phyloP scores from a whole-genome alignment of 2,888 invertebrate genomes.

The Epistrophe eligans region DNA sequence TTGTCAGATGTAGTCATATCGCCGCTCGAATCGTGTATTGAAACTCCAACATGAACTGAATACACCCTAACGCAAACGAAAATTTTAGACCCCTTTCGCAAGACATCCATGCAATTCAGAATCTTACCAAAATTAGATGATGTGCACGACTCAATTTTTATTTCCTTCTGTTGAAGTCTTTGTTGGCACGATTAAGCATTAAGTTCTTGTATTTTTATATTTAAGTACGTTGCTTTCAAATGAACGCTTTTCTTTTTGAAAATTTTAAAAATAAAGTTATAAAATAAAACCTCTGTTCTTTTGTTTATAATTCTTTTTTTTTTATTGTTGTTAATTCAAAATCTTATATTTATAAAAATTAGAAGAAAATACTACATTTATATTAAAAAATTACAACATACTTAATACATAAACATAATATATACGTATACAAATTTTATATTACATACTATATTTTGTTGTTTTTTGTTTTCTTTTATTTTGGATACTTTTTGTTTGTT shows the following conservation, averaged over 20 bases:
- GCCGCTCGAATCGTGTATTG: too few relatives aligned
- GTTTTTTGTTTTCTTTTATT: slow-evolving; percentile 74
- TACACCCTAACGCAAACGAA: too few relatives aligned
- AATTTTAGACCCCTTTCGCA: not conserved
- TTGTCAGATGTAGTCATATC: too few relatives aligned
- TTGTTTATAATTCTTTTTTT: not conserved
- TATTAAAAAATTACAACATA: slow-evolving; percentile 48
- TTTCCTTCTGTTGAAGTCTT: not conserved
- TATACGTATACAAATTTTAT: slow-evolving; percentile 56
- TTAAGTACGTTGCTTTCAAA: not conserved
- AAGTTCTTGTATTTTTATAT: not conserved
- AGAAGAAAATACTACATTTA: not conserved
- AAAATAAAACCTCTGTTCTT: not conserved
- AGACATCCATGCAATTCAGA: not conserved
- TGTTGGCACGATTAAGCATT: not conserved
- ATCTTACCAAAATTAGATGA: too few relatives aligned
- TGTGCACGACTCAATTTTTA: not conserved
- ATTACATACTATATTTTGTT: slow-evolving; percentile 67
- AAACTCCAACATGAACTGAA: too few relatives aligned
- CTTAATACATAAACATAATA: slow-evolving; percentile 37
- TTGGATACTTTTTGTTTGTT: slow-evolving; percentile 65
- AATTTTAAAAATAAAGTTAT: too few relatives aligned
- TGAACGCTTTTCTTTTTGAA: not conserved
- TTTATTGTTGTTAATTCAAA: slow-evolving; percentile 29
- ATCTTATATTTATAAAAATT: not conserved